A percentile compares a stretch with the other conserved stretches of the same genome.
These are phyloP conservation scores for Xylocopa sonorina DNA, from an alignment of 1,140 invertebrate species.

Conservation along the genomic window DNA sequence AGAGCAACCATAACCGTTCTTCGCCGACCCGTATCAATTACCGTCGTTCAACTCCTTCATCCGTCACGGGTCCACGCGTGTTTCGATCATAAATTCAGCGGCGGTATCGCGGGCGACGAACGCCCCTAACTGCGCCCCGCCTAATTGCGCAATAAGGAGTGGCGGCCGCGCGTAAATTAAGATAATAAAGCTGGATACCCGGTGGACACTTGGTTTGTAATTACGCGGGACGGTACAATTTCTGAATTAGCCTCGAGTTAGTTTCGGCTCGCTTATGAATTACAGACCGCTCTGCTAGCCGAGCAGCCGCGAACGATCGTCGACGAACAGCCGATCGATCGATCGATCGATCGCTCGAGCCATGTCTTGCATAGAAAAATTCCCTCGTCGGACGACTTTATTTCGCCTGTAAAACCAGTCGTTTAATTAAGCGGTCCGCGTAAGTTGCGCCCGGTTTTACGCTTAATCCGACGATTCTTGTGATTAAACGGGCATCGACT, in stretches of 20 bases:
- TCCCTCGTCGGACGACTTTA: background rate
- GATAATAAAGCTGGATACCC: conserved; percentile 25
- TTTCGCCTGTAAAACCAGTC: background rate
- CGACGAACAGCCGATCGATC: background rate
- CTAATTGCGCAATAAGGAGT: conserved; percentile 42
- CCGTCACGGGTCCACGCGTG: no score
- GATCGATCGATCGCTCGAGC: background rate
- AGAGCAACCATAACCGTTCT: background rate
- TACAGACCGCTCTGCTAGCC: conserved; percentile 6
- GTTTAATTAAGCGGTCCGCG: background rate
- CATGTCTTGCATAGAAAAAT: background rate
- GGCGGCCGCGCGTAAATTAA: conserved; percentile 23
- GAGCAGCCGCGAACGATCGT: background rate
- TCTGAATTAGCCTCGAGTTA: conserved; percentile 15
- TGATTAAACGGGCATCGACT: background rate
- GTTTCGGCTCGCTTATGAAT: conserved; percentile 21
- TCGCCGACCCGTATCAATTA: background rate
- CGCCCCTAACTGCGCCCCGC: background rate
- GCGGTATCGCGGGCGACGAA: background rate
- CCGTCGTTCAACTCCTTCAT: background rate
- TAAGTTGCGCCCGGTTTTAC: conserved; percentile 2
- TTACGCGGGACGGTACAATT: conserved; percentile 21
- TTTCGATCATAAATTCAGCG: conserved; percentile 9
- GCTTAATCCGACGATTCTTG: conserved; percentile 17
- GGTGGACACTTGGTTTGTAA: conserved; percentile 7